These are phyloP conservation scores for Apteryx mantelli DNA, from an alignment of 2,113 vertebrate species.

Conservation along the genomic window DNA sequence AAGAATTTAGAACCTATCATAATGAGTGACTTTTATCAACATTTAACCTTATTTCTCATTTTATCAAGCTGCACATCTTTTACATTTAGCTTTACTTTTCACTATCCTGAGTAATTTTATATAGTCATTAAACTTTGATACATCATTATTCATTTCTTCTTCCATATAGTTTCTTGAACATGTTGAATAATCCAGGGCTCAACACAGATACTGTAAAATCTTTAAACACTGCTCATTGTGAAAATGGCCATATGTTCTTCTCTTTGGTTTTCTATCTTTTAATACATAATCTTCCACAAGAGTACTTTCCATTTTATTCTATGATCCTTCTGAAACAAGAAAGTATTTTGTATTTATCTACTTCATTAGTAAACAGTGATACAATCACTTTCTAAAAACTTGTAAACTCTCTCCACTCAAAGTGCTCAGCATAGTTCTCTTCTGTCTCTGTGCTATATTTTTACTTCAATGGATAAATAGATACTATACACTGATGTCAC, in stretches of 20 bases:
- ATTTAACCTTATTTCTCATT: rapidly evolving
- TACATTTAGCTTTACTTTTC: not conserved
- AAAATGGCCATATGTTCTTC: not conserved
- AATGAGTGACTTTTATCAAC: not conserved
- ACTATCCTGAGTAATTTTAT: not conserved
- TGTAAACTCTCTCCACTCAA: rapidly evolving
- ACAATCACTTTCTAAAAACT: not conserved
- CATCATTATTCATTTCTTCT: not conserved
- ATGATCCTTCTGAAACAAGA: not conserved
- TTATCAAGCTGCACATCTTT: not conserved
- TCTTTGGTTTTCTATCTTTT: not conserved
- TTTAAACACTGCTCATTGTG: not conserved
- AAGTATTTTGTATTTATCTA: not conserved
- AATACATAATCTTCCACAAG: not conserved
- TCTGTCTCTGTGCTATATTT: not conserved
- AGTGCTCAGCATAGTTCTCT: not conserved
- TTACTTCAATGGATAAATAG: not conserved
- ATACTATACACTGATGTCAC: not conserved
- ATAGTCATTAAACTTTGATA: not conserved
- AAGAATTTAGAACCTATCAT: not conserved
- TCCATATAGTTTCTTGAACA: not conserved
- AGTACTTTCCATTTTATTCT: not conserved
- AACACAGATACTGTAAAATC: not conserved
- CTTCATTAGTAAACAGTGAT: not conserved
- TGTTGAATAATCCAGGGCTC: not conserved